These are phyloP conservation scores for Stictocephala bisonia DNA, from an alignment of 2,888 invertebrate species.

Conservation along the genomic window DNA sequence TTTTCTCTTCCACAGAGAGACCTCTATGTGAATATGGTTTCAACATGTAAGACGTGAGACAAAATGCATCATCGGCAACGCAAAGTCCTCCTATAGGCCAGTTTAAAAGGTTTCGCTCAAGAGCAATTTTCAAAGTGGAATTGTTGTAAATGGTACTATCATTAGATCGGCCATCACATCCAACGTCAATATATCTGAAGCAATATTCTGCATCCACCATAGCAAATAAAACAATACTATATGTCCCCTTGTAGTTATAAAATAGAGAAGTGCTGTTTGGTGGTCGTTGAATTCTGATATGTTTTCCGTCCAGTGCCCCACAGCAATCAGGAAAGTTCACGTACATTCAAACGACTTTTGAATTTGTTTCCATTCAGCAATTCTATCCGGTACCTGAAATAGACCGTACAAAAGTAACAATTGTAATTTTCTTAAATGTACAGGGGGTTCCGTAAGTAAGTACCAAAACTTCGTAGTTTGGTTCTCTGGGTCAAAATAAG, in stretches of 20 bases:
- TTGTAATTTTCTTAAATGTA: neutral
- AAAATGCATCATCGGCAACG: slow-evolving; percentile 55
- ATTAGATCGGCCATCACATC: slow-evolving; percentile 52
- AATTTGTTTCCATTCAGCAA: slow-evolving; percentile 19
- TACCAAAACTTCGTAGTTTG: slow-evolving; percentile 2
- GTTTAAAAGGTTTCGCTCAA: slow-evolving; percentile 15
- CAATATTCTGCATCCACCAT: slow-evolving; percentile 56
- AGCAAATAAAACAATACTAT: slow-evolving; percentile 58
- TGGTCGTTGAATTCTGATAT: slow-evolving; percentile 56
- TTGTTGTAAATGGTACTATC: slow-evolving; percentile 52
- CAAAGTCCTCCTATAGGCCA: slow-evolving; percentile 37
- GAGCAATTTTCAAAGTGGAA: slow-evolving; percentile 13
- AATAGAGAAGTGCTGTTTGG: slow-evolving; percentile 54
- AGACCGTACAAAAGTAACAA: too few relatives aligned
- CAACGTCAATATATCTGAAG: slow-evolving; percentile 54
- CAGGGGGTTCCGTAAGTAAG: slow-evolving; percentile 7
- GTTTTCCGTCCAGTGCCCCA: slow-evolving; percentile 59
- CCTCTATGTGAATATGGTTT: slow-evolving; percentile 50
- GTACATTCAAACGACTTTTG: neutral
- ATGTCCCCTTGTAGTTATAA: slow-evolving; percentile 59
- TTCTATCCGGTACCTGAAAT: slow-evolving; percentile 12
- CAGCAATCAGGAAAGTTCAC: slow-evolving; percentile 33
- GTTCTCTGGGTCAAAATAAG: neutral
- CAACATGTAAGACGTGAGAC: slow-evolving; percentile 51
- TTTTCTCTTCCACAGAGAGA: slow-evolving; percentile 43